Evolutionary conservation across 1,140 invertebrate genomes (phyloP).

Genomic region (Sycobia sp.): DNA sequence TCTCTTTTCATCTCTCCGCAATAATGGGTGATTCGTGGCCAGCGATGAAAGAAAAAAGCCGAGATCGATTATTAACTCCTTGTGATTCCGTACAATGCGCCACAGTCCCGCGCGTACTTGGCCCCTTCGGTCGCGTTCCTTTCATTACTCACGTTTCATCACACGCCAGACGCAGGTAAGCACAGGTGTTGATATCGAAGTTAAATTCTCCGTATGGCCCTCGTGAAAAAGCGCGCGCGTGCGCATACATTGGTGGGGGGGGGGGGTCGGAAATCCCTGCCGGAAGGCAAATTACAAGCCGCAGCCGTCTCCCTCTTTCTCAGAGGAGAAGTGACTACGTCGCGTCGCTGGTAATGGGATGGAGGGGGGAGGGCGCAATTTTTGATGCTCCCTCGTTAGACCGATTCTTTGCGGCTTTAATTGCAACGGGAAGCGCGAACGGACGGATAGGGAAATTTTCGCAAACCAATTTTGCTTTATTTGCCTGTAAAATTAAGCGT

Average conservation of each 20-base stretch:
- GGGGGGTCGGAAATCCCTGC: too few relatives aligned
- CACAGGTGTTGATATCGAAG: slow-evolving; percentile 57
- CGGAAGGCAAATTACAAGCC: too few relatives aligned
- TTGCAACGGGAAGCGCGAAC: too few relatives aligned
- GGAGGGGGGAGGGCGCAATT: too few relatives aligned
- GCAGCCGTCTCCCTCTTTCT: too few relatives aligned
- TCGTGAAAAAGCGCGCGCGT: slow-evolving; percentile 34
- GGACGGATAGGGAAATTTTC: too few relatives aligned
- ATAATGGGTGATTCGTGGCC: slow-evolving; percentile 42
- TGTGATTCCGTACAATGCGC: slow-evolving; percentile 53
- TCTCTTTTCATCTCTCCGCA: slow-evolving; percentile 38
- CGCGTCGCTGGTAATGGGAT: too few relatives aligned
- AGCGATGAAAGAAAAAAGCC: slow-evolving; percentile 51
- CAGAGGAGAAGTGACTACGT: too few relatives aligned
- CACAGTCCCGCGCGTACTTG: not conserved
- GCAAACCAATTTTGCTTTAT: too few relatives aligned
- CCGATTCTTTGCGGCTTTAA: too few relatives aligned
- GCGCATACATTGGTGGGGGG: not conserved
- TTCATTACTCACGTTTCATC: slow-evolving; percentile 50
- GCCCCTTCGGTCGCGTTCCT: slow-evolving; percentile 34
- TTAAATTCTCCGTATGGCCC: slow-evolving; percentile 46
- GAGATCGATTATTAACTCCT: slow-evolving; percentile 57
- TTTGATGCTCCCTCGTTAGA: too few relatives aligned
- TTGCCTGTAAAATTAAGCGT: too few relatives aligned
- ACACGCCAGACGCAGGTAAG: slow-evolving; percentile 54